Base-by-base conservation (phyloP, 2,113 vertebrate species). In the Anarhynchus alexandrinus region DNA sequence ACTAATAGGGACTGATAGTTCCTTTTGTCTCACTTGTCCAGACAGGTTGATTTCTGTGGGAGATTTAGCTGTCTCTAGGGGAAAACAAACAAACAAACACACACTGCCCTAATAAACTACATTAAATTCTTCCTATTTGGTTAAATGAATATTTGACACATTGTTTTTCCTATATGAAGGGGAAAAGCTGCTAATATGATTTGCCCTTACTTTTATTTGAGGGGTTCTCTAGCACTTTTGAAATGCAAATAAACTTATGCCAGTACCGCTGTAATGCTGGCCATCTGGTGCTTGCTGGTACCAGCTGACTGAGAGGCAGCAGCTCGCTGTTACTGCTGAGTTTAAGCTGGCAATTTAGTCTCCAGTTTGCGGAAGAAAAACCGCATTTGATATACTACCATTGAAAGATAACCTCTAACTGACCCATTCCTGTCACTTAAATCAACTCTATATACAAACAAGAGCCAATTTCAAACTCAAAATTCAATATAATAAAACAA, bases 341-440 rank as follows among this genome's bases (percentile, higher is more conserved):
- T 66, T 64, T 47, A 79, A 85, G 21, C 26, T 62, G 34, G 29
- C 69, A 89, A 85, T 94, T 94, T 67, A 85, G n/a, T 38, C 69
- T 69, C 40, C 47, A 69, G 36, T 82, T 84, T 72, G 57, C 15
- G 34, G 20, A 85, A 76, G 82, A 90, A 94, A 93, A 95, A 2
- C 52, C 76, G 57, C 43, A 81, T 82, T 64, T 93, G 52, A 87
- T 72, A 76, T 26, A 90, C n/a, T 57, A 40, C 65, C 29, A 71
- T 0, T 85, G 69, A 81, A 93, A 89, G 70, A 82, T 78, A 90
- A 87, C 74, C 84, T 89, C 51, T 72, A 92, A 69, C 43, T 77
- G 66, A 96, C 91, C 86, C 38, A 64, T 47, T 94, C 66, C 83
- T 76, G 85, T 59, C 95, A 71, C 57, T 89, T 91, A 58, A 91